Base-by-base conservation (phyloP, 2,888 invertebrate genomes). In the Drosophila atripex region DNA sequence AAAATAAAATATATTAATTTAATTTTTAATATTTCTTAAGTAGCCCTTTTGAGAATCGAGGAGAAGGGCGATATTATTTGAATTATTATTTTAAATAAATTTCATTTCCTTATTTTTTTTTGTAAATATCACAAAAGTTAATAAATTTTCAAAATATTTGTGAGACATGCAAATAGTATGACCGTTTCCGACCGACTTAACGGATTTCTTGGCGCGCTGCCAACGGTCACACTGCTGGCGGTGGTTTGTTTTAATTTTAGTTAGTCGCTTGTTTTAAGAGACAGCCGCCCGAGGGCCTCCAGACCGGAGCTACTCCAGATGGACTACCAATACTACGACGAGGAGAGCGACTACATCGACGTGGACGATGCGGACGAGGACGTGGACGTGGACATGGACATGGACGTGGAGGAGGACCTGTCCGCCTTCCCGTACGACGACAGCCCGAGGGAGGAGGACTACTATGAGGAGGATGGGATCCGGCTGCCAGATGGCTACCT, bases 301-400 rank as follows among this genome's bases (percentile, higher is more conserved):
- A 18, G n/a, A 45, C n/a, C 6, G 35, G 32, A 25, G 32, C 18
- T n/a, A 38, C 58, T 21, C n/a, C n/a, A n/a, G 5, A 86, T 83
- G 85, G 82, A 86, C 14, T 83, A 86, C 55, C 68, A 78, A 8
- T 83, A 84, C 55, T 83, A 73, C 45, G 82, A 86, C 47, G 86
- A 80, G n/a, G 86, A 86, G 5, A 46, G 49, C 7, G 83, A 80
- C 41, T 86, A 82, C 16, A 18, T 50, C 4, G 82, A 85, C 8
- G 66, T 82, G n/a, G 78, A 78, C 23, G 78, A 38, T 9, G 50
- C 39, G 18, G 45, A 54, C 39, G 75, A 78, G 2, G 69, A 59
- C 7, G 32, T 18, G 12, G 16, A 23, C 21, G 4, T 21, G 21
- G 21, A 21, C n/a, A n/a, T n/a, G 2, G 69, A 59, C 7, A 23